Conservation (phyloP, 1,140 invertebrate genomes). For the Pogonomyrmex barbatus region DNA sequence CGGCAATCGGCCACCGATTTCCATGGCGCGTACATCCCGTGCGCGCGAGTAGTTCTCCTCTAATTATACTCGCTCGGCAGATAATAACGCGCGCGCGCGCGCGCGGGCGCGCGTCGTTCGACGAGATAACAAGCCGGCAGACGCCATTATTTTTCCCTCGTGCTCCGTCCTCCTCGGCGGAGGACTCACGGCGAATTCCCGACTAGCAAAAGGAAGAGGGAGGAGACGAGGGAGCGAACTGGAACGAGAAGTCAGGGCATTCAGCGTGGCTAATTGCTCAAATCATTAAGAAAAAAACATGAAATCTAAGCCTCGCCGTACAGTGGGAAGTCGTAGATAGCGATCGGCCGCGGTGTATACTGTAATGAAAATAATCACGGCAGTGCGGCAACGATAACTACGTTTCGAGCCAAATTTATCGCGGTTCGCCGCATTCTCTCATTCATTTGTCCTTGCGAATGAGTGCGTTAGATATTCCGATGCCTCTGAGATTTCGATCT, state of each 20-base stretch:
- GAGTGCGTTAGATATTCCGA: neutral
- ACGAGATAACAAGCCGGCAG: constrained; percentile 60
- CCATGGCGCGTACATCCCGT: constrained; percentile 2
- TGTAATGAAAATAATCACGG: constrained; percentile 86
- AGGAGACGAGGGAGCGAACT: constrained; percentile 73
- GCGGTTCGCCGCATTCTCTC: constrained; percentile 66
- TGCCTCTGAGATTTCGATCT: neutral
- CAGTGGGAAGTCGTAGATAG: constrained; percentile 84
- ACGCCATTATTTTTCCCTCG: constrained; percentile 63
- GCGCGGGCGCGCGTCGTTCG: constrained; percentile 29
- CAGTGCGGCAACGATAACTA: constrained; percentile 76
- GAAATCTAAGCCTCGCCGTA: constrained; percentile 81
- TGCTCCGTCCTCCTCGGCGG: constrained; percentile 49
- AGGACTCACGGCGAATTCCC: constrained; percentile 50
- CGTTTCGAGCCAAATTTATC: constrained; percentile 74
- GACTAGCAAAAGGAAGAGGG: constrained; percentile 60
- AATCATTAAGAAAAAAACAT: constrained; percentile 87
- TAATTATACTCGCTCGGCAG: constrained; percentile 42
- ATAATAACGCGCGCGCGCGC: constrained; percentile 33
- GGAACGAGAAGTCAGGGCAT: constrained; percentile 84
- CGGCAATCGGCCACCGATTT: constrained; percentile 49
- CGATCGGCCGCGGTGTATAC: constrained; percentile 78
- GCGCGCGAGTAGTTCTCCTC: constrained; percentile 18
- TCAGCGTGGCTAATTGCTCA: constrained; percentile 86
- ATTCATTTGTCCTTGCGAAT: constrained; percentile 67